Percentiles rank a stretch among this genome's conserved stretches.
phyloP scores from a whole-genome alignment of 2,113 vertebrate species.

The Salvelinus namaycush region DNA sequence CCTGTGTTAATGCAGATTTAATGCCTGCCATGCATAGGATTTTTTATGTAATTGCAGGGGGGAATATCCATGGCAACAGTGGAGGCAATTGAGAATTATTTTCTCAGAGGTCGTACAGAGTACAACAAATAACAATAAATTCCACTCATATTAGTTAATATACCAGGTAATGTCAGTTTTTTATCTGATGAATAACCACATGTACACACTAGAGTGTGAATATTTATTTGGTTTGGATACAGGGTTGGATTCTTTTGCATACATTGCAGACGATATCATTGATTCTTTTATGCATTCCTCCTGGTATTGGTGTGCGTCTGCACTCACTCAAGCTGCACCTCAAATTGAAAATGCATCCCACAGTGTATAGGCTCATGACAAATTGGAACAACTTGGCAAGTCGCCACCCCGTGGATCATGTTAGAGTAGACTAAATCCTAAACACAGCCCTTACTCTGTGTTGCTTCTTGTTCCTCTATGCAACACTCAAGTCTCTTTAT shows the following conservation, averaged over 20 bases:
- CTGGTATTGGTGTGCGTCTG: slow-evolving; percentile 51
- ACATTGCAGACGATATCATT: slow-evolving; percentile 64
- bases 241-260: slow-evolving; percentile 46
- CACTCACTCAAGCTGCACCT: slow-evolving; percentile 41
- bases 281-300: slow-evolving; percentile 65
- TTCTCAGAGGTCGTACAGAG: slow-evolving; percentile 61
- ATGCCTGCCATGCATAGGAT: slow-evolving; percentile 66
- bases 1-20: slow-evolving; percentile 56
- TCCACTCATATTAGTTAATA: background rate
- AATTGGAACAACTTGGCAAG: background rate
- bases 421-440: background rate
- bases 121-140: slow-evolving; percentile 8
- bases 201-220: slow-evolving; percentile 16
- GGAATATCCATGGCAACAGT: slow-evolving; percentile 71
- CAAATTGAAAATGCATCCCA: background rate
- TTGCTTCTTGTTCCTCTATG: background rate
- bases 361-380: slow-evolving; percentile 1
- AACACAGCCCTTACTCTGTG: background rate
- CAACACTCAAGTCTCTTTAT: background rate
- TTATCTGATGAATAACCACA: slow-evolving; percentile 54
- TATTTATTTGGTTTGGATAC: slow-evolving; percentile 11
- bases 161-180: slow-evolving; percentile 10
- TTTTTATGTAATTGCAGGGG: slow-evolving; percentile 65
- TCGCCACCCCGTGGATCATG: background rate
- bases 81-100: slow-evolving; percentile 71